Base-by-base conservation (phyloP, 1,140 invertebrate species). In the Brachionus sp. region DNA sequence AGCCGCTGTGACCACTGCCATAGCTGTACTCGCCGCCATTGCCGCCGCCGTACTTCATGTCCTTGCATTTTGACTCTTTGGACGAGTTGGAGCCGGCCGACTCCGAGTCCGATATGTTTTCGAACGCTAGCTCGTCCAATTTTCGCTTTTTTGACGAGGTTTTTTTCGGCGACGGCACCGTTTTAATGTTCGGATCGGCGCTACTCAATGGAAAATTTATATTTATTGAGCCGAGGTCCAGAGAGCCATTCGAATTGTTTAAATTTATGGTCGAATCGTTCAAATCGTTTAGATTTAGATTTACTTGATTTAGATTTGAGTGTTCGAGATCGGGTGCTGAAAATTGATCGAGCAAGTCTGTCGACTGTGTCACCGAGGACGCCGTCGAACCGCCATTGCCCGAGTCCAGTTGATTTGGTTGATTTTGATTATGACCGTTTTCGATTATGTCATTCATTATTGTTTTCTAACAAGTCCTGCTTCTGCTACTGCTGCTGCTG, bases 401-500 rank as follows among this genome's bases (percentile, higher is more conserved):
- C 50, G 50, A 9, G 6, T 57, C 50, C 50, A 57, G 19, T 9
- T 57, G 50, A 57, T 5, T 57, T 9, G 39, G 6, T 19, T 75
- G 33, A 16, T 35, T 13, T 70, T 70, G 70, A 13, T 13, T 23
- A 7, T 75, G 37, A 23, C 19, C 39, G 70, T 75, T 75, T 6
- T 75, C 70, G 13, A 75, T 44, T 13, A 75, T 75, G 33, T 75
- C 70, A 46, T 75, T 75, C 70, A 75, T 75, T 70, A 29, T 70
- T 70, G 12, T n/a, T 33, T 33, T 29, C 3, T 33, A 25, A 3
- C 6, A 23, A 19, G 12, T 7, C 12, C 6, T 42, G 12, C 12
- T 42, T 42, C 7, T 42, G 39, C 39, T 42, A 13, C 39, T 7
- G 39, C 7, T 42, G 39, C 39, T 42, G 5, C 39, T 7, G 39